Evolutionary conservation across 1,140 invertebrate species (phyloP).

Genomic region (Brachystomella parvula): DNA sequence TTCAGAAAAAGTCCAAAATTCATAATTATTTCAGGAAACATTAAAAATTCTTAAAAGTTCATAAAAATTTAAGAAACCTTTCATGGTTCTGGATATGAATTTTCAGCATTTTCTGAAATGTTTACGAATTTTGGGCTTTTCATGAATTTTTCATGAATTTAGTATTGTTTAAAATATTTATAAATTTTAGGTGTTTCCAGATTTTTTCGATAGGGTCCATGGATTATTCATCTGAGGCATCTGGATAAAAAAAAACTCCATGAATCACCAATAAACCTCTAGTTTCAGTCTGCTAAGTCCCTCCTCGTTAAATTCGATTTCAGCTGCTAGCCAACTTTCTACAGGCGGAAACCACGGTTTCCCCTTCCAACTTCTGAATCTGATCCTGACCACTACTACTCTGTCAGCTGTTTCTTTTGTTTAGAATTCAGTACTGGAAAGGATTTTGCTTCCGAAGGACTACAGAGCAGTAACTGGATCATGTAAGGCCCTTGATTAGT

Average conservation of each 20-base stretch:
- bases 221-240: not conserved
- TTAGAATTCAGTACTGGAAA: not conserved
- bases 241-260: not conserved
- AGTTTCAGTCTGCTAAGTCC: not conserved
- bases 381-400: too few relatives aligned
- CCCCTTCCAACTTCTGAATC: too few relatives aligned
- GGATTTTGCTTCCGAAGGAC: not conserved
- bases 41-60: not conserved
- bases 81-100: too few relatives aligned
- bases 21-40: not conserved
- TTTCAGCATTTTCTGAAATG: too few relatives aligned
- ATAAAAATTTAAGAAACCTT: not conserved
- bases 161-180: not conserved
- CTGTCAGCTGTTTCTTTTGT: too few relatives aligned
- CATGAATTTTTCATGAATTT: not conserved
- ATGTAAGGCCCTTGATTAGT: too few relatives aligned
- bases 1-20: too few relatives aligned
- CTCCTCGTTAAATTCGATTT: too few relatives aligned
- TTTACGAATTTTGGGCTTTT: too few relatives aligned
- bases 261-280: not conserved
- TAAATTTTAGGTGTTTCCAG: not conserved
- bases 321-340: too few relatives aligned
- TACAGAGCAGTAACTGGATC: too few relatives aligned
- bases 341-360: too few relatives aligned
- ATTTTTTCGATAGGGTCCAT: not conserved